These are phyloP conservation scores for Prolemur simus DNA, from an alignment of 2,113 vertebrate species.

Conservation along the genomic window DNA sequence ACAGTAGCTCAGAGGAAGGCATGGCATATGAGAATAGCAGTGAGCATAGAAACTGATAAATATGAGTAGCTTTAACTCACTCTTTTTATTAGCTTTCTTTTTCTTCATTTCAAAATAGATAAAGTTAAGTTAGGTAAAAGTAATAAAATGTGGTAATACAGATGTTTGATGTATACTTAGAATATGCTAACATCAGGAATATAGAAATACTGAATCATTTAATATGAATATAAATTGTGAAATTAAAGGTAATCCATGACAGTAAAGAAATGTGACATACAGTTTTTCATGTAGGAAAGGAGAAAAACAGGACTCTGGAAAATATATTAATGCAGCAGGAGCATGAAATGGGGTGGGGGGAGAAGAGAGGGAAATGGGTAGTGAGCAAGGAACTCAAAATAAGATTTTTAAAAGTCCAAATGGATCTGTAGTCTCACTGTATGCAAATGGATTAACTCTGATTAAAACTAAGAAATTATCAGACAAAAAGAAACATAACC, in stretches of 20 bases:
- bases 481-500: neutral
- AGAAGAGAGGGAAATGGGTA: neutral
- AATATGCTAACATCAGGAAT: neutral
- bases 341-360: neutral
- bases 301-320: neutral
- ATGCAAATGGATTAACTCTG: neutral
- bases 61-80: neutral
- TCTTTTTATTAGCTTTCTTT: neutral
- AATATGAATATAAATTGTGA: neutral
- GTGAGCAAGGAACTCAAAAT: neutral
- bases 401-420: neutral
- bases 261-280: neutral
- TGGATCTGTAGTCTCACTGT: neutral
- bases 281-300: neutral
- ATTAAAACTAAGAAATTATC: neutral
- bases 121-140: neutral
- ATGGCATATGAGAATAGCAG: neutral
- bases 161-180: neutral
- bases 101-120: neutral
- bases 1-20: neutral
- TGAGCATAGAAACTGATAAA: neutral
- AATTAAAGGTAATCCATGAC: neutral
- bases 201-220: neutral
- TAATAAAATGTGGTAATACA: neutral
- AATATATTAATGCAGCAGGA: neutral